Percentiles rank a stretch among this genome's conserved stretches.
Evolutionary conservation across 37 sponge, comb jelly and placozoan species (phyloP).

Genomic region (Halisarca cf. caerulea): DNA sequence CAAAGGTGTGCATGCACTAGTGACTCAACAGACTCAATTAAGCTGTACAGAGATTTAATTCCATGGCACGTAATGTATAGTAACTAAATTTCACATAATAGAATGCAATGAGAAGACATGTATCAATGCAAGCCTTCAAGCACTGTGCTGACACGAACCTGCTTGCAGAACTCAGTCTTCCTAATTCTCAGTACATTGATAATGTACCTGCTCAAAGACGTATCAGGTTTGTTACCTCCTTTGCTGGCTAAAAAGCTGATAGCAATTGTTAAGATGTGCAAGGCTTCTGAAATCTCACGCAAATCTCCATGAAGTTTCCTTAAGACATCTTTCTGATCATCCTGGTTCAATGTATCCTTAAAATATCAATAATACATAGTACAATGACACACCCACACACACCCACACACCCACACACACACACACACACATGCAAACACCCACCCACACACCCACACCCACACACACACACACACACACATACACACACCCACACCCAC

Average conservation of each 20-base stretch:
- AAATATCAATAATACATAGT: too few species aligned
- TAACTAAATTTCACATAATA: too few species aligned
- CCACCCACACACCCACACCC: too few species aligned
- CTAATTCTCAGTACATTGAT: slow-evolving; percentile 46
- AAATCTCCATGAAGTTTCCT: slow-evolving; percentile 28
- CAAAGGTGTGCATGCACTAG: too few species aligned
- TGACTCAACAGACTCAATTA: too few species aligned
- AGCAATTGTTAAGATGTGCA: slow-evolving; percentile 63
- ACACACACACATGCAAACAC: too few species aligned
- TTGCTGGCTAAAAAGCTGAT: slow-evolving; percentile 64
- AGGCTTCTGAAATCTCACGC: slow-evolving; percentile 35
- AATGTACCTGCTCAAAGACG: slow-evolving; percentile 41
- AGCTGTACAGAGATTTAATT: background rate
- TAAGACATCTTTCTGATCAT: slow-evolving; percentile 45
- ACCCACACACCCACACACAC: too few species aligned
- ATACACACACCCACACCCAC: too few species aligned
- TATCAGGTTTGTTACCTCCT: slow-evolving; percentile 43
- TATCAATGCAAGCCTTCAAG: too few species aligned
- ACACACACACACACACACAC: too few species aligned
- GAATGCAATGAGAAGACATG: too few species aligned
- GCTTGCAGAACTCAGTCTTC: slow-evolving; percentile 33
- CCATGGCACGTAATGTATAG: background rate
- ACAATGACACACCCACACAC: too few species aligned
- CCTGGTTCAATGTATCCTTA: slow-evolving; percentile 33
- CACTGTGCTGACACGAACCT: slow-evolving; percentile 43